Evolutionary conservation across 2,113 vertebrate species (phyloP).

Genomic region (Solenodon paradoxus): DNA sequence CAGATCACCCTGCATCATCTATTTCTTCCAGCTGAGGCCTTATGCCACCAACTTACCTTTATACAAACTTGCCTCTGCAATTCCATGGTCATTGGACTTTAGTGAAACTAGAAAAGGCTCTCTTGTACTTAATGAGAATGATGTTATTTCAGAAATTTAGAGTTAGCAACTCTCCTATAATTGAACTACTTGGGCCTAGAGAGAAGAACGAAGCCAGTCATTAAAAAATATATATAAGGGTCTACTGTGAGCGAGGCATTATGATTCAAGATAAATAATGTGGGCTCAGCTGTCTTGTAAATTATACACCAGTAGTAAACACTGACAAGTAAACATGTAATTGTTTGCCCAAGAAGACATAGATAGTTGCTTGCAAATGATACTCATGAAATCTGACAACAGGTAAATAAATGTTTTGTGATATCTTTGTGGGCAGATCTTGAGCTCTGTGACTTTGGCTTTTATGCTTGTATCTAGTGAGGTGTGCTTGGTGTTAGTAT

Average conservation of each 20-base stretch:
- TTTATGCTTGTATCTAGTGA: not conserved
- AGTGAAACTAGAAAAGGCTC: not conserved
- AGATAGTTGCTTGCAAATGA: not conserved
- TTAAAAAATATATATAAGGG: not conserved
- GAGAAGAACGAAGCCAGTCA: not conserved
- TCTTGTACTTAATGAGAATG: not conserved
- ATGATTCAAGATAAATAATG: not conserved
- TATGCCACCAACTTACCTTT: not conserved
- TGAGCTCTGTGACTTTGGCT: not conserved
- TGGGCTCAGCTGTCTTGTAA: not conserved
- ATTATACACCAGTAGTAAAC: not conserved
- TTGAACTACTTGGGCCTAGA: not conserved
- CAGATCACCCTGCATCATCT: not conserved
- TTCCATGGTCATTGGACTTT: not conserved
- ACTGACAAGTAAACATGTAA: not conserved
- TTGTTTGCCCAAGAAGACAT: not conserved
- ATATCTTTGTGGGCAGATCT: not conserved
- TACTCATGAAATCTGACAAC: not conserved
- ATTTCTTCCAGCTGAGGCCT: not conserved
- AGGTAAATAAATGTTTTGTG: not conserved
- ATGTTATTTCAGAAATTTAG: not conserved
- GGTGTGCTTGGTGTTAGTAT: not conserved
- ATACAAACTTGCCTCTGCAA: not conserved
- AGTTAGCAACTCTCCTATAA: not conserved
- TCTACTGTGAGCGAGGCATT: not conserved